Evolutionary conservation across 2,797 vertebrate genomes (phyloP), one percentile per base, ranked within the genome.

Genomic region (Ambastaia sidthimunki): DNA sequence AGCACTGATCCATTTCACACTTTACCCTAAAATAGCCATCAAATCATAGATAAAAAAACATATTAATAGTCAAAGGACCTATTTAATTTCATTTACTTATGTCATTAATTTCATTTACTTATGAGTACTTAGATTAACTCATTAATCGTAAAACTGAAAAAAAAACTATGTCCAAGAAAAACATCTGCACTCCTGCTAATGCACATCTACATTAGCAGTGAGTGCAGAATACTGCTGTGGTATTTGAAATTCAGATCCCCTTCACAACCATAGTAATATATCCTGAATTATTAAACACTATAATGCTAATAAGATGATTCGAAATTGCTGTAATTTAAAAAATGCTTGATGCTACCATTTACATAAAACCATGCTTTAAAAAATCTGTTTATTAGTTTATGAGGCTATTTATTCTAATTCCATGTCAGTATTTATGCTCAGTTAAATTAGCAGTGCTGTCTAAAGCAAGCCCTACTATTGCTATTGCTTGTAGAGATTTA

Each of bases 1-100:
- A 88, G 82, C 85, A 52, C 16, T 28, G 28, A 12, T 50, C 15
- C 1, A 54, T n/a, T 54, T 54, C 50, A n/a, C 50, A 54, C 50
- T 13, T 52, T 54, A 54, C 4, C 5, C 23, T 25, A 50, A 16
- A 5, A 50, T 50, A 50, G 15, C 48, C 48, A 50, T 50, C 48
- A 50, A 50, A 50, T 50, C 48, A 50, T 15, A 15, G 15, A 48
- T 48, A 3, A 3, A 3, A 3, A 48, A 48, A 10, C 48, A 50
- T 15, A 50, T 11, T 5, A 15, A 16, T 50, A 18, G 15, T 18
- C 48, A 50, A 50, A 18, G 48, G 48, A 50, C 16, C 16, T 50
- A 2, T 28, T 28, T 28, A 28, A 28, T 28, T 4, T 28, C 2
- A 28, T 4, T 28, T 28, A 4, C 28, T 28, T 28, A n/a, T n/a